phyloP scores from a whole-genome alignment of 2,888 invertebrate genomes.

The Drosophila phalerata region DNA sequence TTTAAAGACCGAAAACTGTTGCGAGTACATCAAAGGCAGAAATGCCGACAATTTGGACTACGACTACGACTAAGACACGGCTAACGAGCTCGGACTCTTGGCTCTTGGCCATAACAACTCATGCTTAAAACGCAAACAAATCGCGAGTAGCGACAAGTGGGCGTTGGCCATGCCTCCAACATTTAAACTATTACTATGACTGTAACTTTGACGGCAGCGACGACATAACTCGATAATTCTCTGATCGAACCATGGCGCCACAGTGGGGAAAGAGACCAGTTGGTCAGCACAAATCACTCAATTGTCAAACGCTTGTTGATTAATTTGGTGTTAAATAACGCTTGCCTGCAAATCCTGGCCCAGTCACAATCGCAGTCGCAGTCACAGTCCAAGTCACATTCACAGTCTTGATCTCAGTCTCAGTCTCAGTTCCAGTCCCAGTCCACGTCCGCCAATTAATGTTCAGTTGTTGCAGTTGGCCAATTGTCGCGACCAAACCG shows the following conservation, averaged over 20 bases:
- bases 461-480: constrained; percentile 44
- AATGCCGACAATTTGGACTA: constrained; percentile 46
- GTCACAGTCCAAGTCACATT: constrained; percentile 3
- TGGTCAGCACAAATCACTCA: constrained; percentile 73
- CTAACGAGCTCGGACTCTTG: constrained; percentile 57
- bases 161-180: constrained; percentile 50
- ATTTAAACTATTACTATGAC: constrained; percentile 7
- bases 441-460: constrained; percentile 66
- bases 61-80: constrained; percentile 42
- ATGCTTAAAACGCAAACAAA: constrained; percentile 55
- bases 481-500: constrained; percentile 50
- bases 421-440: background rate
- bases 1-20: constrained; percentile 54
- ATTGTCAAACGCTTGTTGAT: constrained; percentile 77
- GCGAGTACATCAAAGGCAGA: constrained; percentile 62
- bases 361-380: constrained; percentile 2
- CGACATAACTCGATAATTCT: constrained; percentile 68
- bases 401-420: background rate
- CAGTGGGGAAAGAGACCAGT: constrained; percentile 34
- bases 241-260: constrained; percentile 65
- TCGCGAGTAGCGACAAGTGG: constrained; percentile 63
- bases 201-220: constrained; percentile 22
- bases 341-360: constrained; percentile 48
- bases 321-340: constrained; percentile 80
- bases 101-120: constrained; percentile 43